A percentile compares a stretch with the other conserved stretches of the same genome.
phyloP scores from a whole-genome alignment of 1,140 invertebrate genomes.

The Drosophila virilis region DNA sequence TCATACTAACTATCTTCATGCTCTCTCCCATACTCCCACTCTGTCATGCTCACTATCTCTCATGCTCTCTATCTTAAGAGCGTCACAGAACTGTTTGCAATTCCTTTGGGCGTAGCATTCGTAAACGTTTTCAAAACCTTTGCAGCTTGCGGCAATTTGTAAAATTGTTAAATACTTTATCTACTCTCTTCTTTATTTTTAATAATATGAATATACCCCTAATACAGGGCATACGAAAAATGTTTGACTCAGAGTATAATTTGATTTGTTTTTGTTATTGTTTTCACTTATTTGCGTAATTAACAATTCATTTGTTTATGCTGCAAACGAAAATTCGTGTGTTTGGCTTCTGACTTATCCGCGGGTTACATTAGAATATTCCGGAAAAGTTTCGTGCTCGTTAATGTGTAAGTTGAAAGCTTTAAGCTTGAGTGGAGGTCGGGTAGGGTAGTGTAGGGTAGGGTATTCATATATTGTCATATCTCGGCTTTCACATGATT shows the following conservation, averaged over 20 bases:
- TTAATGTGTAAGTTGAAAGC: background rate
- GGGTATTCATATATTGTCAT: conserved; percentile 8
- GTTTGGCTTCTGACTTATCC: background rate
- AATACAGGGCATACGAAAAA: background rate
- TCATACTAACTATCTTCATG: background rate
- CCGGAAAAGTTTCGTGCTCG: background rate
- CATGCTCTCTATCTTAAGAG: background rate
- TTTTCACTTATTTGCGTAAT: conserved; percentile 19
- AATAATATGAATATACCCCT: too few relatives aligned
- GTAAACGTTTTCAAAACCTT: too few relatives aligned
- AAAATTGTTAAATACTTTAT: too few relatives aligned
- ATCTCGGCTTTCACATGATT: conserved; percentile 6
- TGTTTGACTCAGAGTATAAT: background rate
- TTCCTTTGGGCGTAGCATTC: background rate
- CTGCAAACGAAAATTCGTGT: conserved; percentile 24
- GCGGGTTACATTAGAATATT: conserved; percentile 1
- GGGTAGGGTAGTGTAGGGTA: background rate
- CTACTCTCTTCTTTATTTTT: too few relatives aligned
- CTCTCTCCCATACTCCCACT: background rate
- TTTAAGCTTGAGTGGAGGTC: background rate
- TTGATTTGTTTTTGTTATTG: conserved; percentile 24
- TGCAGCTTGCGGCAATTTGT: too few relatives aligned
- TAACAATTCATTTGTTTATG: conserved; percentile 33
- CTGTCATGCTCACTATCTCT: background rate
- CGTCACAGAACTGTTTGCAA: background rate